phyloP scores from a whole-genome alignment of 1,140 invertebrate genomes.

The Holcopasites calliopsidis region DNA sequence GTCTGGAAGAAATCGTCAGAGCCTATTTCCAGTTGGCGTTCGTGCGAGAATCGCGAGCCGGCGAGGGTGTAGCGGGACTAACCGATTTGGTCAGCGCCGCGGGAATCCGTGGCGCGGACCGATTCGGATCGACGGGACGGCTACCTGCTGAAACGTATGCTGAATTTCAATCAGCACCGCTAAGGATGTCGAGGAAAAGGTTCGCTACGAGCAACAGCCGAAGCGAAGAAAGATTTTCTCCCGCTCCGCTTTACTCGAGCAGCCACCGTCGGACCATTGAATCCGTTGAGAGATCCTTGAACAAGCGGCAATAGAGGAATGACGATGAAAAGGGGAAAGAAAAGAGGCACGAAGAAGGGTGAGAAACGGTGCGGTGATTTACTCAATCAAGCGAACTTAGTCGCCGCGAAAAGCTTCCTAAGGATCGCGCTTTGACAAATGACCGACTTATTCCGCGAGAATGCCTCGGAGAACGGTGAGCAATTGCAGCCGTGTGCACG shows the following conservation, averaged over 20 bases:
- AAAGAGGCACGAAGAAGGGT: not conserved
- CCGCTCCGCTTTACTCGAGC: not conserved
- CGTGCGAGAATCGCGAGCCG: conserved; percentile 21
- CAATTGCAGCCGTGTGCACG: not conserved
- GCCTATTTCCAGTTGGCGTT: conserved; percentile 36
- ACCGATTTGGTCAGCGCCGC: conserved; percentile 37
- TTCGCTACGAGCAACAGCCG: not conserved
- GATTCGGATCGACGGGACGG: conserved; percentile 31
- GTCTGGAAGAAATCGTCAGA: conserved; percentile 35
- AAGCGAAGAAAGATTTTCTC: not conserved
- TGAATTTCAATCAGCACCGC: conserved; percentile 51
- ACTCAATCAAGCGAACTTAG: conserved; percentile 49
- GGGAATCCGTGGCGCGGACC: conserved; percentile 21
- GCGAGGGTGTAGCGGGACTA: not conserved
- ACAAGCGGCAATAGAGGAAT: not conserved
- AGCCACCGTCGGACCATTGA: too few species aligned
- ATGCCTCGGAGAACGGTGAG: conserved; percentile 7
- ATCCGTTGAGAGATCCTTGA: not conserved
- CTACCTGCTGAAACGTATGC: conserved; percentile 51
- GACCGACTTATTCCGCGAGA: conserved; percentile 37
- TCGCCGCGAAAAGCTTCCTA: conserved; percentile 16
- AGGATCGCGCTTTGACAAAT: conserved; percentile 48
- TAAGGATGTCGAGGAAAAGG: not conserved
- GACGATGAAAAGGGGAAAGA: not conserved
- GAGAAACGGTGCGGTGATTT: conserved; percentile 43